A percentile compares a stretch with the other conserved stretches of the same genome.
These are phyloP conservation scores for Grus americana DNA, from an alignment of 2,113 vertebrate species.

Conservation along the genomic window DNA sequence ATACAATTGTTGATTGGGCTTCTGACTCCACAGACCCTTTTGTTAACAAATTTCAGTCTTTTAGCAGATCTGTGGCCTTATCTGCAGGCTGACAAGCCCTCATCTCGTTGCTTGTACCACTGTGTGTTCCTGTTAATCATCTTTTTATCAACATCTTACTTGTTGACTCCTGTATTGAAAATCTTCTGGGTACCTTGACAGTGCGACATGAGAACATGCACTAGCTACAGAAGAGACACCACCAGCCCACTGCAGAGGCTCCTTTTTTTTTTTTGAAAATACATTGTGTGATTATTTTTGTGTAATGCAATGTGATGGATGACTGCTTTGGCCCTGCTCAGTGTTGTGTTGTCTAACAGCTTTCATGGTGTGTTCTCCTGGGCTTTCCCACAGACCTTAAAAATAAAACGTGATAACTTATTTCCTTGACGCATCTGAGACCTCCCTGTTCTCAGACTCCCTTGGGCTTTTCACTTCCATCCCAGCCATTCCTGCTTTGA, in stretches of 20 bases:
- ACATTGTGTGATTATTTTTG: rapidly evolving
- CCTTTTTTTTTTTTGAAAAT: background rate
- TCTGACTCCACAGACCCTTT: background rate
- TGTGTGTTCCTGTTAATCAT: background rate
- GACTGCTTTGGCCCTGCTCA: background rate
- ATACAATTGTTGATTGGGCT: background rate
- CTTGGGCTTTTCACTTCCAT: constrained; percentile 46
- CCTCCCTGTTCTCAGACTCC: constrained; percentile 21
- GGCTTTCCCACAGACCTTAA: constrained; percentile 18
- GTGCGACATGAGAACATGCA: background rate
- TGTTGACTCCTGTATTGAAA: background rate
- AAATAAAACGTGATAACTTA: constrained; percentile 4
- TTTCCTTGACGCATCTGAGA: constrained; percentile 1
- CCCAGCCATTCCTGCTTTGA: constrained; percentile 33
- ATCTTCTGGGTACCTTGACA: background rate
- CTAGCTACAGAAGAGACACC: background rate
- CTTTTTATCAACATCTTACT: background rate
- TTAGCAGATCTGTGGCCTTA: background rate
- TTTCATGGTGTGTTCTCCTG: background rate
- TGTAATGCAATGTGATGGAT: background rate
- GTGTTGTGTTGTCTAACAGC: background rate
- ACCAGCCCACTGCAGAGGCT: background rate
- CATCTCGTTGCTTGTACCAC: background rate
- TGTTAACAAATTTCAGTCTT: background rate
- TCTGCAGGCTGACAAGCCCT: background rate